Conservation (phyloP, 2,797 vertebrate genomes). For the Phoeniculus purpureus region DNA sequence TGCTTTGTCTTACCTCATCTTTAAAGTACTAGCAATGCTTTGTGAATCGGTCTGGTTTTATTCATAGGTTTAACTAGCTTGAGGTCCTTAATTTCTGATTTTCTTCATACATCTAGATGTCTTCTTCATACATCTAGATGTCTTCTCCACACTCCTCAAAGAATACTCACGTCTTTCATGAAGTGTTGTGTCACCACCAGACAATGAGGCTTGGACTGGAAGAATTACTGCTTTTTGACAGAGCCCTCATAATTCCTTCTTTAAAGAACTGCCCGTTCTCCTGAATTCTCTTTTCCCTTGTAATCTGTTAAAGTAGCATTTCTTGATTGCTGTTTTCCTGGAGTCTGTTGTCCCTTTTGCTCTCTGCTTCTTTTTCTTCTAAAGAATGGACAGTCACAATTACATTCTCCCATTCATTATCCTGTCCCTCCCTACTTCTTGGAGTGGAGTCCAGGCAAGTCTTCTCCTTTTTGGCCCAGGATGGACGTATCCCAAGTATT, state of each 20-base stretch:
- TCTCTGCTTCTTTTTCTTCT: not conserved
- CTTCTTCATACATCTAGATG: not conserved
- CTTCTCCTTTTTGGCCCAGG: not conserved
- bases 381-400: not conserved
- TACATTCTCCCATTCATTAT: not conserved
- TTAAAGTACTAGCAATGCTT: not conserved
- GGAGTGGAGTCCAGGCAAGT: not conserved
- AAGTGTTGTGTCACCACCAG: not conserved
- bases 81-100: not conserved
- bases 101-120: no score
- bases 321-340: not conserved
- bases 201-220: not conserved
- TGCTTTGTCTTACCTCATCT: not conserved
- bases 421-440: not conserved
- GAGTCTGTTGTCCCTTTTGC: accelerated
- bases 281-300: not conserved
- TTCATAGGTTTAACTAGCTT: not conserved
- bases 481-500: not conserved
- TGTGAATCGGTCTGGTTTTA: not conserved
- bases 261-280: not conserved
- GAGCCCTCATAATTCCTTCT: not conserved
- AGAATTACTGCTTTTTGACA: not conserved
- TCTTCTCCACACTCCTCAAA: not conserved
- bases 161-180: not conserved
- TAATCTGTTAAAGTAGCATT: not conserved